Conservation (phyloP, 2,797 vertebrate genomes). For the Aratinga solstitialis region DNA sequence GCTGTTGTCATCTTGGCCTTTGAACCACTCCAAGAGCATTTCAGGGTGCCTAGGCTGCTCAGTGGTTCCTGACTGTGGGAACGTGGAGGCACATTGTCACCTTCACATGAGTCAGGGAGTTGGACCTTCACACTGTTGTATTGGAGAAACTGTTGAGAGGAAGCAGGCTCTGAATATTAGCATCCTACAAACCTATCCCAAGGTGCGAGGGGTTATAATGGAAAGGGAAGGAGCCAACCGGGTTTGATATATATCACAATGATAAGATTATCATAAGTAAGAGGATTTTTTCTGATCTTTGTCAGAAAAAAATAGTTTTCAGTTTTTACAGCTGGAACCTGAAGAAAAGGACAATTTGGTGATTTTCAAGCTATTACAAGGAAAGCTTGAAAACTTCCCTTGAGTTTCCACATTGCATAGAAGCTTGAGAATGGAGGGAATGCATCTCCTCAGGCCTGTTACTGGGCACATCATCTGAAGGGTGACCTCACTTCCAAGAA, state of each 20-base stretch:
- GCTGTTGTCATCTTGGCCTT: rapidly evolving
- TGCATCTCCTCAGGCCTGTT: not conserved
- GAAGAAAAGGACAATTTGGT: not conserved
- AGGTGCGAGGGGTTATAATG: not conserved
- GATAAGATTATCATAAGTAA: not conserved
- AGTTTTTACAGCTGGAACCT: not conserved
- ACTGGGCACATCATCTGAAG: not conserved
- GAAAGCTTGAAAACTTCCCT: not conserved
- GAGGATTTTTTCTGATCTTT: not conserved
- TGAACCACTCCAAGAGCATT: not conserved
- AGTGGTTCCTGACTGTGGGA: not conserved
- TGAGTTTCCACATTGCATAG: not conserved
- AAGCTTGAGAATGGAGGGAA: not conserved
- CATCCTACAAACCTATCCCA: not conserved
- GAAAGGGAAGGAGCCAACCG: not conserved
- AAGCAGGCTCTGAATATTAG: not conserved
- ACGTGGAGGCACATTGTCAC: not conserved
- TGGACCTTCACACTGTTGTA: not conserved
- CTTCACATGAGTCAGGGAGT: not conserved
- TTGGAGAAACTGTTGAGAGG: not conserved
- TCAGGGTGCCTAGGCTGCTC: not conserved
- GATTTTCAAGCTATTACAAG: not conserved
- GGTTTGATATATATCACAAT: not conserved
- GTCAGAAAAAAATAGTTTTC: not conserved
- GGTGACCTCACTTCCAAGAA: not conserved